These are phyloP conservation scores for Drosophila atripex DNA, from an alignment of 2,888 invertebrate genomes.

Conservation along the genomic window DNA sequence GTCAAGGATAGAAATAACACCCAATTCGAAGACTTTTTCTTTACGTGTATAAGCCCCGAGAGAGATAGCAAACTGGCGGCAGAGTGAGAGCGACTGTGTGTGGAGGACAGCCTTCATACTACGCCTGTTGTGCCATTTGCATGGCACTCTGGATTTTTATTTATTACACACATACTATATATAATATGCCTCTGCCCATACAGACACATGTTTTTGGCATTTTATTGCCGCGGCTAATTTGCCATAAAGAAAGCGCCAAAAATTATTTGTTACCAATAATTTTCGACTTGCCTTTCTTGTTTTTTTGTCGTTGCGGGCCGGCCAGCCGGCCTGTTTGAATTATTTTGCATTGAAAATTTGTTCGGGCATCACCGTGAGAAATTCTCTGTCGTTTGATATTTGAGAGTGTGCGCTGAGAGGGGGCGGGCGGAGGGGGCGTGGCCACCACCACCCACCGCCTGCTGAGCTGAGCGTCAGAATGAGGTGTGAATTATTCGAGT, in stretches of 20 bases:
- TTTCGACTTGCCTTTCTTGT: conserved; percentile 53
- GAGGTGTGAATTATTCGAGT: conserved; percentile 74
- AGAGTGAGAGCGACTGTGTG: not conserved
- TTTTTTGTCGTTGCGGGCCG: conserved; percentile 18
- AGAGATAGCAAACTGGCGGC: not conserved
- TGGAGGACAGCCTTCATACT: conserved; percentile 35
- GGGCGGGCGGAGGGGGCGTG: not conserved
- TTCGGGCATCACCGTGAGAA: conserved; percentile 64
- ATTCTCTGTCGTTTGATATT: conserved; percentile 60
- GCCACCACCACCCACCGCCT: conserved; percentile 41
- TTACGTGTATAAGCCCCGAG: not conserved
- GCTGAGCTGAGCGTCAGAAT: conserved; percentile 50
- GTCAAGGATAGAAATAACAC: not conserved
- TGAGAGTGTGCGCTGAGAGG: conserved; percentile 50
- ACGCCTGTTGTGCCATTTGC: conserved; percentile 68
- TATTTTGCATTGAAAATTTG: conserved; percentile 59
- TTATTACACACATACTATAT: conserved; percentile 54
- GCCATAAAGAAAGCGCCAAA: conserved; percentile 70
- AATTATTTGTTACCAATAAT: conserved; percentile 68
- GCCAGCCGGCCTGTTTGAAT: conserved; percentile 31
- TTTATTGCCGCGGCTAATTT: conserved; percentile 74
- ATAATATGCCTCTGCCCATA: conserved; percentile 16
- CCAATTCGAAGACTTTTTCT: not conserved
- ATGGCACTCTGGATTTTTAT: conserved; percentile 59
- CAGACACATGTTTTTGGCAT: conserved; percentile 52